Conservation (phyloP, 1,140 invertebrate genomes). For the Drosophila sp. region DNA sequence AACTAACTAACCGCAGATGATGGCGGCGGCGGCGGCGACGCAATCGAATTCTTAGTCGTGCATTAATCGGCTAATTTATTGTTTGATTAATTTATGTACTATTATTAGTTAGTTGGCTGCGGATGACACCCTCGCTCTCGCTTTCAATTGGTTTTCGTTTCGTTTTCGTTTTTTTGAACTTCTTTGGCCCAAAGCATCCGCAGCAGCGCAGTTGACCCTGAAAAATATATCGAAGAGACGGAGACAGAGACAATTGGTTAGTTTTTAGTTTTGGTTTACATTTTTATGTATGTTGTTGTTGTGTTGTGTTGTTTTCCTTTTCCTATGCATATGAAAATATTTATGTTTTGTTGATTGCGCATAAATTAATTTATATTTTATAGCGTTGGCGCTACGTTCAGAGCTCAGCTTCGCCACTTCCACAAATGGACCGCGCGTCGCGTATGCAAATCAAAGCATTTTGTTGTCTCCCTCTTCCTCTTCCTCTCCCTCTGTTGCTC, state of each 20-base stretch:
- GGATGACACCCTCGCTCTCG: slow-evolving; percentile 69
- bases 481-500: slow-evolving; percentile 4
- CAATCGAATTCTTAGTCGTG: slow-evolving; percentile 78
- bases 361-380: slow-evolving; percentile 82
- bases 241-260: slow-evolving; percentile 67
- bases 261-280: slow-evolving; percentile 33
- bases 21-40: slow-evolving; percentile 62
- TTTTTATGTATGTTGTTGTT: slow-evolving; percentile 29
- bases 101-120: slow-evolving; percentile 62
- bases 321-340: slow-evolving; percentile 80
- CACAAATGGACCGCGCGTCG: slow-evolving; percentile 74
- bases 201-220: slow-evolving; percentile 60
- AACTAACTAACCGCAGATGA: slow-evolving; percentile 1
- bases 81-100: slow-evolving; percentile 79
- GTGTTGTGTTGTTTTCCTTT: slow-evolving; percentile 34
- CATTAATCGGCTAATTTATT: slow-evolving; percentile 82
- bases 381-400: slow-evolving; percentile 76
- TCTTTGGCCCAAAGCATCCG: neutral
- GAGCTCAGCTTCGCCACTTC: slow-evolving; percentile 26
- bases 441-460: slow-evolving; percentile 62
- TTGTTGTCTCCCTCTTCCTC: slow-evolving; percentile 25
- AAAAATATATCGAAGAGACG: slow-evolving; percentile 44
- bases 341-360: slow-evolving; percentile 82
- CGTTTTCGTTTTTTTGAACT: slow-evolving; percentile 29
- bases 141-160: slow-evolving; percentile 62